Percentiles rank a stretch among this genome's conserved stretches.
phyloP scores from a whole-genome alignment of 2,888 invertebrate genomes.

The Philhelius pedissequus region DNA sequence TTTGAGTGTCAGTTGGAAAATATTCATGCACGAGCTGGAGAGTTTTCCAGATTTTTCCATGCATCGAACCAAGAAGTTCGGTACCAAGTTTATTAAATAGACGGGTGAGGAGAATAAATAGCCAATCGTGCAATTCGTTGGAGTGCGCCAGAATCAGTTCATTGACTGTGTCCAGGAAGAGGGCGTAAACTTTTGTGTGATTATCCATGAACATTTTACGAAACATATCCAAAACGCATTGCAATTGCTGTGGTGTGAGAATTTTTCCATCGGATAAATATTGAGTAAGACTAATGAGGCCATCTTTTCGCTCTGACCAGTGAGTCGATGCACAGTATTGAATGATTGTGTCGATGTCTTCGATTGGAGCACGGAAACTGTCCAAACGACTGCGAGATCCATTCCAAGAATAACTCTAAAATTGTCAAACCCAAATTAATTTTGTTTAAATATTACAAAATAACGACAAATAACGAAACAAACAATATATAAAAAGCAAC shows the following conservation, averaged over 20 bases:
- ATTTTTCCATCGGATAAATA: conserved; percentile 83
- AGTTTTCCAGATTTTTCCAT: conserved; percentile 92
- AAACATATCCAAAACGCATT: conserved; percentile 94
- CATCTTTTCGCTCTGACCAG: conserved; percentile 97
- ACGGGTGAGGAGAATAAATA: conserved; percentile 93
- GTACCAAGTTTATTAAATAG: conserved; percentile 93
- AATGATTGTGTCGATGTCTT: conserved; percentile 92
- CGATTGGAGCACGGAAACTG: conserved; percentile 82
- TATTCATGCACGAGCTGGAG: conserved; percentile 87
- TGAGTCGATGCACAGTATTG: conserved; percentile 92
- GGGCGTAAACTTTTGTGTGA: conserved; percentile 94
- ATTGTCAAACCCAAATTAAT: conserved; percentile 52
- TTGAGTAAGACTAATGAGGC: conserved; percentile 88
- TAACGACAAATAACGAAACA: background rate
- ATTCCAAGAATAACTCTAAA: conserved; percentile 90
- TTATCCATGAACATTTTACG: conserved; percentile 99
- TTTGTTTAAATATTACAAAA: background rate
- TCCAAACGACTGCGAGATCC: conserved; percentile 89
- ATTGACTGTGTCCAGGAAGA: conserved; percentile 95
- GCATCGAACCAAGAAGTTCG: conserved; percentile 94
- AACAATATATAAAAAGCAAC: conserved; percentile 26
- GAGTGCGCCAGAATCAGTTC: conserved; percentile 93
- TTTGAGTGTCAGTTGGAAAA: conserved; percentile 84
- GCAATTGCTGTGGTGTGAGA: conserved; percentile 82
- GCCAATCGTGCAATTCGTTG: conserved; percentile 93